phyloP scores from a whole-genome alignment of 2,113 vertebrate species.

The Myrmecophaga tridactyla region DNA sequence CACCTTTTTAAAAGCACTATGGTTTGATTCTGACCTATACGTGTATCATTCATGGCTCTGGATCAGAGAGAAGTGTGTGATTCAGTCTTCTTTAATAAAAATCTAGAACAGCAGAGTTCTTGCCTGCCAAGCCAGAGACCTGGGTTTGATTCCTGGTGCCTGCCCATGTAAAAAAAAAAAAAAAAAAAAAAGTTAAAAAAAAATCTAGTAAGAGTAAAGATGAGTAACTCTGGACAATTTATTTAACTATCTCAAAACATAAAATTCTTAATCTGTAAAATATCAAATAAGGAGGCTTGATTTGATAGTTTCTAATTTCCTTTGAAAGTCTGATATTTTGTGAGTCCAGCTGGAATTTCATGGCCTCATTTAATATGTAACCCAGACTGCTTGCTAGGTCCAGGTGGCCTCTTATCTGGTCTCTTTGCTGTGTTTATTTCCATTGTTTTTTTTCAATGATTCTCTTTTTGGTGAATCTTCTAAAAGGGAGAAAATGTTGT shows the following conservation, averaged over 20 bases:
- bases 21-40: background rate
- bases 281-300: background rate
- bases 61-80: background rate
- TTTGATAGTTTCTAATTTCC: slow-evolving; percentile 9
- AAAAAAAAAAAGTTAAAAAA: too few relatives aligned
- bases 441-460: background rate
- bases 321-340: background rate
- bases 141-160: too few relatives aligned
- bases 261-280: background rate
- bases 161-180: too few relatives aligned
- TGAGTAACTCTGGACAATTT: background rate
- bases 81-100: background rate
- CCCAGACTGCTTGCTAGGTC: background rate
- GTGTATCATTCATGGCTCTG: background rate
- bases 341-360: background rate
- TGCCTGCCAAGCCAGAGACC: too few relatives aligned
- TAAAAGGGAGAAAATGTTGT: background rate
- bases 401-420: background rate
- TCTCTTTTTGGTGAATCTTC: background rate
- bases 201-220: background rate
- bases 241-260: background rate
- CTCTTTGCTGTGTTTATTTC: background rate
- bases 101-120: too few relatives aligned
- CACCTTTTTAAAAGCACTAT: background rate
- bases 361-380: background rate